A percentile compares a stretch with the other conserved stretches of the same genome.
These are phyloP conservation scores for Drosophila greeni DNA, from an alignment of 2,888 invertebrate genomes.

Conservation along the genomic window DNA sequence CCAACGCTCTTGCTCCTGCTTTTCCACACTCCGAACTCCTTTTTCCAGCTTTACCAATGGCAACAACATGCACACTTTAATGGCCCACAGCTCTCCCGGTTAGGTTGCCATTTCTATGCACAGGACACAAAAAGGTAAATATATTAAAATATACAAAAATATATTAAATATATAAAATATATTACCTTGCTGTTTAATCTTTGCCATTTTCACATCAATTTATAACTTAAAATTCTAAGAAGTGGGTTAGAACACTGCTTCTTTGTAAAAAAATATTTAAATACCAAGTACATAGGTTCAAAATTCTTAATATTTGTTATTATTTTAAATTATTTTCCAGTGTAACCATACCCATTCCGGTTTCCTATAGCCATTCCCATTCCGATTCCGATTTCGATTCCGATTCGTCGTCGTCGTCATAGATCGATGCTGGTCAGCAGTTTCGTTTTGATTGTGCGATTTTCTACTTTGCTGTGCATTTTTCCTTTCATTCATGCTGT, in stretches of 20 bases:
- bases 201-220: too few species aligned
- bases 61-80: conserved; percentile 53
- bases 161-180: too few species aligned
- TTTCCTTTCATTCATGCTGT: conserved; percentile 42
- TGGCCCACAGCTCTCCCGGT: conserved; percentile 28
- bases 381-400: conserved; percentile 31
- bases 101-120: conserved; percentile 13
- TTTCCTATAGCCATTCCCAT: conserved; percentile 20
- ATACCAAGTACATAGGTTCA: too few species aligned
- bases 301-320: too few species aligned
- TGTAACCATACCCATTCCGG: conserved; percentile 19
- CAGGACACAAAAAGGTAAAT: background rate
- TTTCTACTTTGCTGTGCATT: conserved; percentile 58
- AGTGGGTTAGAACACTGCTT: too few species aligned
- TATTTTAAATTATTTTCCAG: background rate
- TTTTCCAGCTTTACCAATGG: conserved; percentile 18
- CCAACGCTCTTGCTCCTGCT: conserved; percentile 1
- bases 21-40: conserved; percentile 9
- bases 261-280: too few species aligned
- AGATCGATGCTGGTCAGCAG: conserved; percentile 66
- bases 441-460: conserved; percentile 69
- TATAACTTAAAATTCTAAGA: too few species aligned
- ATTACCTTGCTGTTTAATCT: too few species aligned
- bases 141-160: background rate
- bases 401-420: conserved; percentile 33